A percentile compares a stretch with the other conserved stretches of the same genome.
Conservation (phyloP, 2,888 invertebrate species). For the Neoscelio sp. region DNA sequence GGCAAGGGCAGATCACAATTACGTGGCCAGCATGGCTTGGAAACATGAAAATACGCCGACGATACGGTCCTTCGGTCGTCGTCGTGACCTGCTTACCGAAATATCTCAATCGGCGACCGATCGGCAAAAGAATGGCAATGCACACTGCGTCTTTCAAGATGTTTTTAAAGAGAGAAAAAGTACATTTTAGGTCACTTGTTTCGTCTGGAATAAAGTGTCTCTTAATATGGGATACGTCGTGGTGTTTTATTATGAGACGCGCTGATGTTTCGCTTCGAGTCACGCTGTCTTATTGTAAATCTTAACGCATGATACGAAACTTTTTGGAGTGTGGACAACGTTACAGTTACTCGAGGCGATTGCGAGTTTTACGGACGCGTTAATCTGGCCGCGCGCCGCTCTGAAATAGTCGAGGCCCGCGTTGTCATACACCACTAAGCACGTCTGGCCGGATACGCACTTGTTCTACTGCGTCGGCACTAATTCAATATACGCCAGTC, state of each 20-base stretch:
- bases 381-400: conserved; percentile 9
- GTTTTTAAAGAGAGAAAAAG: no score
- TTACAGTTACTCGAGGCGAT: not conserved
- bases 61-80: not conserved
- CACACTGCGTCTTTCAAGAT: no score
- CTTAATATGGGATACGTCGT: no score
- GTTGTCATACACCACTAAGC: conserved; percentile 55
- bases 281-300: no score
- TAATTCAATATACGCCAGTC: conserved; percentile 66
- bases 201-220: no score
- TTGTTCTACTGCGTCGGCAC: conserved; percentile 67
- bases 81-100: conserved; percentile 56
- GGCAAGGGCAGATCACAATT: no score
- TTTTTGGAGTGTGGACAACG: no score
- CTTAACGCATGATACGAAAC: no score
- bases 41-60: conserved; percentile 30
- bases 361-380: conserved; percentile 17
- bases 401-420: conserved; percentile 60
- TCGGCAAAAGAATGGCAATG: conserved; percentile 26
- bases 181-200: no score
- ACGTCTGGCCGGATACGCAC: conserved; percentile 67
- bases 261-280: no score
- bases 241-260: no score
- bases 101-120: conserved; percentile 54
- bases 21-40: conserved; percentile 25